Conservation (phyloP, 2,113 vertebrate species). For the Scartelaos histophorus region DNA sequence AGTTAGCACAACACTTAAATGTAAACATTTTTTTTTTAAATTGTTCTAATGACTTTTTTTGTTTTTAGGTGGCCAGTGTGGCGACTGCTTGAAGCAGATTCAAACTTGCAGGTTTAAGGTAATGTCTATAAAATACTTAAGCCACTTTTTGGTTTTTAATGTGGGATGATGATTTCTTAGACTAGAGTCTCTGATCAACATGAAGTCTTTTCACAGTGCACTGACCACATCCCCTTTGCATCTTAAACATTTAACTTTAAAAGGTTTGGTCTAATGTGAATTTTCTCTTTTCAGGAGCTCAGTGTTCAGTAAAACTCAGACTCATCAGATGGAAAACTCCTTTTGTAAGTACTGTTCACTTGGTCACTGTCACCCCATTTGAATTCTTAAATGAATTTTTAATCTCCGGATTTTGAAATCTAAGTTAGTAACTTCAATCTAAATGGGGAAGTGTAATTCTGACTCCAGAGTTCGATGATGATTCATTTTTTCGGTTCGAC, state of each 20-base stretch:
- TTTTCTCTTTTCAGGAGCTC: background rate
- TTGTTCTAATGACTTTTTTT: background rate
- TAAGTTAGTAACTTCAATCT: background rate
- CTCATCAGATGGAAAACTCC: background rate
- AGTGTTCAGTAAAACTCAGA: background rate
- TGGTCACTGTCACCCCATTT: too few species aligned
- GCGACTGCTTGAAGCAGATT: background rate
- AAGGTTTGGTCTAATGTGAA: background rate
- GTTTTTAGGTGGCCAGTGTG: background rate
- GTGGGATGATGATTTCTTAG: background rate
- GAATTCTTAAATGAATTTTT: too few species aligned
- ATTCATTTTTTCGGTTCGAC: constrained; percentile 58
- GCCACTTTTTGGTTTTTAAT: background rate
- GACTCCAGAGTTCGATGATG: constrained; percentile 59
- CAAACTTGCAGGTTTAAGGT: background rate
- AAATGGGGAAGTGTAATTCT: background rate
- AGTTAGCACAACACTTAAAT: background rate
- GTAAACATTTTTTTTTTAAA: too few species aligned
- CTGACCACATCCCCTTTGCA: constrained; percentile 48
- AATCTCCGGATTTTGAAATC: background rate
- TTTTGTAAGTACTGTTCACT: too few species aligned
- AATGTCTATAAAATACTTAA: background rate
- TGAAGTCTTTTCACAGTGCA: constrained; percentile 65
- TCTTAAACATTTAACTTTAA: background rate
- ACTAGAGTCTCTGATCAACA: constrained; percentile 69